A percentile compares a stretch with the other conserved stretches of the same genome.
Conservation (phyloP, 2,113 vertebrate species). For the Datnioides undecimradiatus region DNA sequence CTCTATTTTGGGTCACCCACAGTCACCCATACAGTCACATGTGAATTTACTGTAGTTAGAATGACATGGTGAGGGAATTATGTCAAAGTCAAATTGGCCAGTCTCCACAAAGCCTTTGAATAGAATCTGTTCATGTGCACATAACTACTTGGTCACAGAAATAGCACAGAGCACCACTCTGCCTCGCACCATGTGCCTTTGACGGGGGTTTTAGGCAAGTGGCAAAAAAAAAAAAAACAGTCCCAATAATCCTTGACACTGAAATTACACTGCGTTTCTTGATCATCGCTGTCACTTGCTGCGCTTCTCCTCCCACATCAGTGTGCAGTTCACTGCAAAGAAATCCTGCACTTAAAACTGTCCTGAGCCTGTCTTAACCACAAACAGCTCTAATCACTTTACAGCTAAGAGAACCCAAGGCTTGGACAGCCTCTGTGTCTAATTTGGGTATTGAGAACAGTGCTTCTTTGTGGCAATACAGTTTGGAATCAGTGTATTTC, state of each 20-base stretch:
- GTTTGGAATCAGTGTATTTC: background rate
- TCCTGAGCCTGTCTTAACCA: slow-evolving; percentile 10
- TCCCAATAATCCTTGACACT: slow-evolving; percentile 22
- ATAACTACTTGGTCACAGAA: slow-evolving; percentile 7
- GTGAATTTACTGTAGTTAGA: background rate
- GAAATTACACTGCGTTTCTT: slow-evolving; percentile 40
- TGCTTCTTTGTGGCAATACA: background rate
- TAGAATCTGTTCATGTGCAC: slow-evolving; percentile 4
- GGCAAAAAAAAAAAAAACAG: slow-evolving; percentile 39
- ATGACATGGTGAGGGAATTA: slow-evolving; percentile 34
- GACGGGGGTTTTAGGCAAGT: slow-evolving; percentile 30
- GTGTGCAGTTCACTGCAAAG: slow-evolving; percentile 14
- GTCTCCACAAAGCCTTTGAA: slow-evolving; percentile 27
- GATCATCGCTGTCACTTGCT: slow-evolving; percentile 19
- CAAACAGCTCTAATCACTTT: slow-evolving; percentile 8
- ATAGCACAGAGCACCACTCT: slow-evolving; percentile 1
- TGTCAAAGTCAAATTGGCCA: slow-evolving; percentile 45
- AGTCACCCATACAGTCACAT: slow-evolving; percentile 13
- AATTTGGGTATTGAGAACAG: slow-evolving; percentile 15
- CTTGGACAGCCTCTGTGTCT: slow-evolving; percentile 5
- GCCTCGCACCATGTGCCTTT: slow-evolving; percentile 18
- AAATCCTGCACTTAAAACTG: slow-evolving; percentile 9
- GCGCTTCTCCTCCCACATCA: slow-evolving; percentile 29
- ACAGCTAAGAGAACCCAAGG: background rate
- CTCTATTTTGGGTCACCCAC: slow-evolving; percentile 38